phyloP scores from a whole-genome alignment of 2,888 invertebrate species.

The Stictocephala bisonia region DNA sequence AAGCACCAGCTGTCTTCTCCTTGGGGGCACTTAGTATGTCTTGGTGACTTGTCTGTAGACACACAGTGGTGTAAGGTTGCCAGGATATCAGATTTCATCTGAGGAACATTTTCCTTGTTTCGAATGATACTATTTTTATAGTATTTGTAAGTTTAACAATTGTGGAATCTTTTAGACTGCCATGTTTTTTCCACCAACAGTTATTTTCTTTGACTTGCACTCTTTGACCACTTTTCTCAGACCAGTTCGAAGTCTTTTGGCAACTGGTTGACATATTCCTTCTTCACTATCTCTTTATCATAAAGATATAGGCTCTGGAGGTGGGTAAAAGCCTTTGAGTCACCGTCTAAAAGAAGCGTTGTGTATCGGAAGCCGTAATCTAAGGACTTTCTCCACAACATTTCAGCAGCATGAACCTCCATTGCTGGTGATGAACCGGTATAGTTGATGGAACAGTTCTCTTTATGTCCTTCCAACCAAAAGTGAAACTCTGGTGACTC shows the following conservation, averaged over 20 bases:
- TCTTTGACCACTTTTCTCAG: constrained; percentile 28
- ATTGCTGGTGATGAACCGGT: constrained; percentile 36
- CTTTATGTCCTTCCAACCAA: constrained; percentile 11
- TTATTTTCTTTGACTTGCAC: constrained; percentile 18
- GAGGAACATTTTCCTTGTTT: constrained; percentile 46
- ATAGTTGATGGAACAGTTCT: constrained; percentile 18
- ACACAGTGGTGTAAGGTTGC: constrained; percentile 56
- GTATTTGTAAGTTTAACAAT: constrained; percentile 47
- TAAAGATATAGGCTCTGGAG: background rate
- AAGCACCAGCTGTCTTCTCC: constrained; percentile 53
- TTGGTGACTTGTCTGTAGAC: constrained; percentile 56
- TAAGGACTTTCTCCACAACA: constrained; percentile 40
- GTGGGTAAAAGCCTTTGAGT: constrained; percentile 40
- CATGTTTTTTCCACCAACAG: constrained; percentile 35
- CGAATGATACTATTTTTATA: constrained; percentile 52
- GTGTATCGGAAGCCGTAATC: constrained; percentile 33
- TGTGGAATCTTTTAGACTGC: constrained; percentile 31
- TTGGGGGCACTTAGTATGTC: constrained; percentile 54
- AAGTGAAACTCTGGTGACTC: constrained; percentile 22
- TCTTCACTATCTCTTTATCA: constrained; percentile 22
- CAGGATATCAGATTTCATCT: constrained; percentile 54
- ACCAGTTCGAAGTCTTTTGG: constrained; percentile 38
- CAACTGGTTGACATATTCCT: constrained; percentile 49
- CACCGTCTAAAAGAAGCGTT: constrained; percentile 43
- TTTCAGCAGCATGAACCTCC: too few relatives aligned